A percentile compares a stretch with the other conserved stretches of the same genome.
Conservation (phyloP, 2,888 invertebrate species). For the Alviniconcha strummeri region DNA sequence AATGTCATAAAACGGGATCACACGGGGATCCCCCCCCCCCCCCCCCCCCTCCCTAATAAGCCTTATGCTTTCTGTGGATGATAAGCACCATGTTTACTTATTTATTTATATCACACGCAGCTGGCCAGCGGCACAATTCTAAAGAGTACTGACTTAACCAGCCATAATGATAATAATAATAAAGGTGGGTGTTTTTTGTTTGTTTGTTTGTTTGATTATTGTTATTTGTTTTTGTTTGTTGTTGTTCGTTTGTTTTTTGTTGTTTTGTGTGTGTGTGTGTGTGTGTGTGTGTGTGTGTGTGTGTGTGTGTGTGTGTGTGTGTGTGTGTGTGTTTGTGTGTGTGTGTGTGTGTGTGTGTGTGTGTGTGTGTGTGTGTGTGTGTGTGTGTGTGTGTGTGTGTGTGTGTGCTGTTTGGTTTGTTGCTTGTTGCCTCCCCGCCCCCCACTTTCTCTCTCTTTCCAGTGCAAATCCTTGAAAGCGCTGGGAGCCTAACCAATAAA, state of each 20-base stretch:
- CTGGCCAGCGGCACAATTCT: too few species aligned
- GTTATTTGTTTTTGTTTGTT: background rate
- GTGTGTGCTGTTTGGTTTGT: background rate
- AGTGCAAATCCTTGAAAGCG: too few species aligned
- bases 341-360: conserved; percentile 4
- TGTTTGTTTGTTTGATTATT: background rate
- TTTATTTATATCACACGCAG: too few species aligned
- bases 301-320: background rate
- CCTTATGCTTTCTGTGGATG: too few species aligned
- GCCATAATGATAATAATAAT: too few species aligned
- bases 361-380: background rate
- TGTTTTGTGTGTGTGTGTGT: background rate
- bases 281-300: conserved; percentile 9
- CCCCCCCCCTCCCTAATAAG: too few species aligned
- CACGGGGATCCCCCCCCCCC: too few species aligned
- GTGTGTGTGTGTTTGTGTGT: background rate
- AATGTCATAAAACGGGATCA: too few species aligned
- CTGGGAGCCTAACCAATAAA: background rate
- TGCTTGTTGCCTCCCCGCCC: background rate
- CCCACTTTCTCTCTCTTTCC: background rate
- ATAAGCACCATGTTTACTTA: too few species aligned
- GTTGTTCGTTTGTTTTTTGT: background rate
- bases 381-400: background rate
- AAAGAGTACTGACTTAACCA: too few species aligned
- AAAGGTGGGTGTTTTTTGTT: background rate